These are phyloP conservation scores for Harpalus rubripes DNA, from an alignment of 2,888 invertebrate genomes.

Conservation along the genomic window DNA sequence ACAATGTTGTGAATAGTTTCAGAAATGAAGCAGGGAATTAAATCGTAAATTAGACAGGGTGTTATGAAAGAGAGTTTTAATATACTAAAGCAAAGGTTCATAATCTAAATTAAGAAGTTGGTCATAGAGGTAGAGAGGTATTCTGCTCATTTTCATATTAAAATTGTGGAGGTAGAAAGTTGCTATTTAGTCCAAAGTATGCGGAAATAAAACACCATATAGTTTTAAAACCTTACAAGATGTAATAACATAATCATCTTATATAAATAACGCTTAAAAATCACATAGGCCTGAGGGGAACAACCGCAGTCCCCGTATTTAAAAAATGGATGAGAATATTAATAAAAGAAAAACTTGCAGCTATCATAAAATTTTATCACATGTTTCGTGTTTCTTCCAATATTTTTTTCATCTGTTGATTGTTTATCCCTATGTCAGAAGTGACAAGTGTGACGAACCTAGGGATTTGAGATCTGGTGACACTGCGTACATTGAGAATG, in stretches of 20 bases:
- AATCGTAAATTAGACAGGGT: slow-evolving; percentile 10
- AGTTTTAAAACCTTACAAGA: too few species aligned
- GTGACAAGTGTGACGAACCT: neutral
- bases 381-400: too few species aligned
- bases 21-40: neutral
- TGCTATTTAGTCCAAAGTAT: neutral
- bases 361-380: too few species aligned
- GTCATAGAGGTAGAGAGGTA: neutral
- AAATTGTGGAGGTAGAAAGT: neutral
- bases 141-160: neutral
- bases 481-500: neutral
- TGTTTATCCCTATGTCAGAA: neutral
- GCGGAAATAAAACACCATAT: too few species aligned
- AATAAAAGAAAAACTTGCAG: too few species aligned
- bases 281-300: too few species aligned
- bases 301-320: too few species aligned
- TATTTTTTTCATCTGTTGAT: neutral
- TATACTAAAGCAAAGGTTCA: neutral
- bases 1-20: neutral
- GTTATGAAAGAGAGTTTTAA: neutral
- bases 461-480: neutral
- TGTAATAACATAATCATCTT: too few species aligned
- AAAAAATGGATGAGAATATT: too few species aligned
- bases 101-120: slow-evolving; percentile 1
- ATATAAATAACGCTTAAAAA: too few species aligned